phyloP scores from a whole-genome alignment of 2,797 vertebrate genomes.

The Phrynocephalus vlangalii region DNA sequence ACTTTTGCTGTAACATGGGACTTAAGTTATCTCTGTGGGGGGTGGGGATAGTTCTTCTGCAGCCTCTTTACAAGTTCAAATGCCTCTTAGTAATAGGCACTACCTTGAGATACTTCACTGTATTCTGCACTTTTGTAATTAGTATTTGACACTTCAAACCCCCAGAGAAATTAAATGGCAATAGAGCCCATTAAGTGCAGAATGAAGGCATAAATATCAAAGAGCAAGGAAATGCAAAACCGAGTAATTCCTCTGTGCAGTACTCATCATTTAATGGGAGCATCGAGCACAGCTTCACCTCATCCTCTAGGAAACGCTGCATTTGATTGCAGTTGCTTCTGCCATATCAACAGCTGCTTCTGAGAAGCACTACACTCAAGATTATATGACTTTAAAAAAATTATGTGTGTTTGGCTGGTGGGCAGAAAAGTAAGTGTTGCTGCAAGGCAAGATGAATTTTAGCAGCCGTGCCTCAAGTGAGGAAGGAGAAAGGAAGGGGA shows the following conservation, averaged over 20 bases:
- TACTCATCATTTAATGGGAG: neutral
- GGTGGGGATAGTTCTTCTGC: neutral
- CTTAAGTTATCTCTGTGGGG: neutral
- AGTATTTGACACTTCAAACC: constrained; percentile 17
- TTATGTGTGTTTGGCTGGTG: neutral
- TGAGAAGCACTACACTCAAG: neutral
- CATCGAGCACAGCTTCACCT: neutral
- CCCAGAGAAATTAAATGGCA: constrained; percentile 13
- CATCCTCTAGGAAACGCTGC: neutral
- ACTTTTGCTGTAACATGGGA: neutral
- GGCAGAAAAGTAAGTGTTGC: neutral
- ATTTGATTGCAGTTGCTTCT: constrained; percentile 13
- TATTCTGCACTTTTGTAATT: constrained; percentile 18
- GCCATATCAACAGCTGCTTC: neutral
- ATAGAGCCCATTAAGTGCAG: constrained; percentile 13
- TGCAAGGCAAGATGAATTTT: neutral
- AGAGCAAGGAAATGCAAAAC: constrained; percentile 12
- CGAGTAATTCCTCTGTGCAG: neutral
- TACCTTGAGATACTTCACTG: neutral
- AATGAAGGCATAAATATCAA: constrained; percentile 9
- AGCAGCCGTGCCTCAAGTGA: neutral
- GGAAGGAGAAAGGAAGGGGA: neutral
- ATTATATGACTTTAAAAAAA: neutral
- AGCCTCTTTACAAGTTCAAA: constrained; percentile 5
- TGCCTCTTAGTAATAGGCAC: neutral